These are phyloP conservation scores for Parauchenoglanis ngamensis DNA, from an alignment of 2,797 vertebrate species.

Conservation along the genomic window DNA sequence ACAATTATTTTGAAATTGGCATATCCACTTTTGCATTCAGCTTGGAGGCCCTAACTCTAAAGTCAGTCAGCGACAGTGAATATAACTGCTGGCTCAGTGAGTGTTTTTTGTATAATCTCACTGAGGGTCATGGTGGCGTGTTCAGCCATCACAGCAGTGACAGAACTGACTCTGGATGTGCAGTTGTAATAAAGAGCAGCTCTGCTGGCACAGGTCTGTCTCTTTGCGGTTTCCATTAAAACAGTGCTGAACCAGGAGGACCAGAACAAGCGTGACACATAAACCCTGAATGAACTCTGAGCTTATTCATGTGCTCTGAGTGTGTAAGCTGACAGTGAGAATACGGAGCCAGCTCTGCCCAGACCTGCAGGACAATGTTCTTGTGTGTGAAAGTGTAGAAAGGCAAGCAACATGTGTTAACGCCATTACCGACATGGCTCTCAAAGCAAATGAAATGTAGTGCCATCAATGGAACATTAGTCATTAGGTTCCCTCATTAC, in stretches of 20 bases:
- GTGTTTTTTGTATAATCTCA: constrained; percentile 50
- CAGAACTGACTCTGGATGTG: constrained; percentile 60
- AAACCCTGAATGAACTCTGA: constrained; percentile 72
- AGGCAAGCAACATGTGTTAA: constrained; percentile 34
- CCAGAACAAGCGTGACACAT: constrained; percentile 62
- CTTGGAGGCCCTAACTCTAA: background rate
- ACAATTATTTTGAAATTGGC: background rate
- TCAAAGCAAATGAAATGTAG: constrained; percentile 30
- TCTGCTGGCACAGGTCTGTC: constrained; percentile 63
- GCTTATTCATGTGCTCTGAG: constrained; percentile 59
- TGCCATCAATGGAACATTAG: constrained; percentile 38
- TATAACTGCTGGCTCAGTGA: constrained; percentile 46
- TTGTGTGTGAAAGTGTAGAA: constrained; percentile 27
- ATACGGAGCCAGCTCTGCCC: constrained; percentile 5
- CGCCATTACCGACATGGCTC: constrained; percentile 43
- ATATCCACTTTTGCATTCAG: background rate
- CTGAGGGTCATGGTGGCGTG: constrained; percentile 57
- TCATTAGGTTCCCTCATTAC: constrained; percentile 15
- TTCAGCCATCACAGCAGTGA: constrained; percentile 62
- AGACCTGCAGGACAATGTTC: constrained; percentile 28
- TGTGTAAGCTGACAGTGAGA: constrained; percentile 40
- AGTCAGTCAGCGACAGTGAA: constrained; percentile 12
- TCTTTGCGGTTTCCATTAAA: constrained; percentile 74
- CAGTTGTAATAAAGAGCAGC: constrained; percentile 70
- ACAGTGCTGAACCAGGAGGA: constrained; percentile 57